These are phyloP conservation scores for Heteromyza rotundicornis DNA, from an alignment of 2,888 invertebrate genomes.

Conservation along the genomic window DNA sequence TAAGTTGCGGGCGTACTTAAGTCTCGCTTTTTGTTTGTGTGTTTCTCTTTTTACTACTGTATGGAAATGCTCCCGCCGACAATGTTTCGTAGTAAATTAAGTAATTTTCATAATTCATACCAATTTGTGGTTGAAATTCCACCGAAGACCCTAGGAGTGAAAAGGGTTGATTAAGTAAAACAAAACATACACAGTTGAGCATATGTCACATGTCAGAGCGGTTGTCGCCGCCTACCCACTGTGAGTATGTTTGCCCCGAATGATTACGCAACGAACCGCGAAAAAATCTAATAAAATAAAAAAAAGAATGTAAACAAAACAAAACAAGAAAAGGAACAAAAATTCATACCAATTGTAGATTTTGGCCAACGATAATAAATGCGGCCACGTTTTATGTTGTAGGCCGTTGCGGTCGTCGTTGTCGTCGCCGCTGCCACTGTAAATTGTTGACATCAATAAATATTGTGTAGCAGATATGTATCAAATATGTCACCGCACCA, in stretches of 20 bases:
- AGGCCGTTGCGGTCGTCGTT: background rate
- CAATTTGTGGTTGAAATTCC: too few species aligned
- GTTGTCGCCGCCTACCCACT: background rate
- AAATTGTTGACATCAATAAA: conserved; percentile 50
- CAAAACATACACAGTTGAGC: background rate
- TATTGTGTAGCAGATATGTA: conserved; percentile 37
- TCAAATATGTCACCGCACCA: background rate
- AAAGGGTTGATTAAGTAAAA: background rate
- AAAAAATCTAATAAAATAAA: background rate
- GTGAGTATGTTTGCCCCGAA: background rate
- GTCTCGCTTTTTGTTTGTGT: too few species aligned
- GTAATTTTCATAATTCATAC: too few species aligned
- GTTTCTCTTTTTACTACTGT: too few species aligned
- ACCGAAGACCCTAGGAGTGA: background rate
- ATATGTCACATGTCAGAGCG: background rate
- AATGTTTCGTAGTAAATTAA: too few species aligned
- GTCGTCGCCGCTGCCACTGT: background rate
- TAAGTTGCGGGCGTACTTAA: too few species aligned
- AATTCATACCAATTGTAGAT: background rate
- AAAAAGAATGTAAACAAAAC: background rate
- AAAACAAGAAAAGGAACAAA: background rate
- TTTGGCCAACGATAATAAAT: conserved; percentile 7
- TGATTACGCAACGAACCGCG: background rate
- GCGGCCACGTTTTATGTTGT: conserved; percentile 40
- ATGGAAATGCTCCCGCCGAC: too few species aligned